A percentile compares a stretch with the other conserved stretches of the same genome.
These are phyloP conservation scores for Anastatus disparis DNA, from an alignment of 1,140 invertebrate species.

Conservation along the genomic window DNA sequence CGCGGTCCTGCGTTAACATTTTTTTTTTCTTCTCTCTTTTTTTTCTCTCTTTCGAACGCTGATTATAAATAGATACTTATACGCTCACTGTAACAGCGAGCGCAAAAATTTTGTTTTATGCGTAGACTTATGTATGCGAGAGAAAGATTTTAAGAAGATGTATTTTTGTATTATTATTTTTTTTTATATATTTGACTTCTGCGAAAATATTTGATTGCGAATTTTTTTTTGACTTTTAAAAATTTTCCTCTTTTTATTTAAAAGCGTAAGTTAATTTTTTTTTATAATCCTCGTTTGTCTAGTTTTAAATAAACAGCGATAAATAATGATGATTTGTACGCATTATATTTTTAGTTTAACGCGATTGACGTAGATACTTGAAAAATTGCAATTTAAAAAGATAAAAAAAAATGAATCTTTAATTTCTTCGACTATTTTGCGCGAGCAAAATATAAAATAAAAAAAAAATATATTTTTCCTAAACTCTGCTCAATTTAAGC, in stretches of 20 bases:
- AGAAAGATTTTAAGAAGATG: not conserved
- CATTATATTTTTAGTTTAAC: constrained; percentile 10
- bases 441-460: too few species aligned
- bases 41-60: not conserved
- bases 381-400: too few species aligned
- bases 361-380: constrained; percentile 6
- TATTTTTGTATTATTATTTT: not conserved
- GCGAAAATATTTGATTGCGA: constrained; percentile 4
- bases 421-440: too few species aligned
- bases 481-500: too few species aligned
- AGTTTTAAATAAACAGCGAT: constrained; percentile 18
- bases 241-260: constrained; percentile 2
- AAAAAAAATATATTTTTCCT: too few species aligned
- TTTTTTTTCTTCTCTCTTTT: not conserved
- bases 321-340: constrained; percentile 25
- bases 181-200: constrained; percentile 15
- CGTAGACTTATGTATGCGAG: not conserved
- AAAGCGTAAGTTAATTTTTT: not conserved
- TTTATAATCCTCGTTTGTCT: constrained; percentile 3
- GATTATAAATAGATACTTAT: constrained; percentile 34
- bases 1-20: constrained; percentile 12
- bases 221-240: not conserved
- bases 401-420: too few species aligned
- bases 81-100: not conserved
- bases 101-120: constrained; percentile 30